Base-by-base conservation (phyloP, 2,888 invertebrate genomes). In the Pachycephus smyrnensis region DNA sequence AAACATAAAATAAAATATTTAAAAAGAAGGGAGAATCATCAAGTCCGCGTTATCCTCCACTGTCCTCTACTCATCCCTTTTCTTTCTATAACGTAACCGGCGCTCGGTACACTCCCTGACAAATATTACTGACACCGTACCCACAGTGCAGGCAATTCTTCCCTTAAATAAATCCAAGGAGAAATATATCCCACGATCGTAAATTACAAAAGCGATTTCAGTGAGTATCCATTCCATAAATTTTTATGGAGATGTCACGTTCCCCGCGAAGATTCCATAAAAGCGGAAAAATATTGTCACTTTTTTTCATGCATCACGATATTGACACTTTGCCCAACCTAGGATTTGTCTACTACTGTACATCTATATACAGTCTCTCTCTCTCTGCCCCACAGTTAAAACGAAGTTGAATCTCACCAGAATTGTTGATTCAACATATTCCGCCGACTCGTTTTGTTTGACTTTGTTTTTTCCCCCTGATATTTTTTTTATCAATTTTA, bases 61-160 rank as follows among this genome's bases (percentile, higher is more conserved):
- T 71, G 77, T 75, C 77, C 31, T 15, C 12, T 15, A 2, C 71
- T 71, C 71, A 31, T 1, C 71, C 71, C 73, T 73, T 73, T 37
- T 68, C 37, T 76, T 75, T 55, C 30, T 36, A 36, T 68, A 75
- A 73, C 69, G 69, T 73, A 71, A 73, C 77, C 55, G 55, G n/a
- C 36, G 30, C 68, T 33, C 12, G 68, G 74, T n/a, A 32, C 37
- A 30, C 79, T 74, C 74, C 77, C 73, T 69, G 81, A 82, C 80
- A 75, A 80, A 78, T 80, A 82, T 82, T 82, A 82, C 78, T 75
- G n/a, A 55, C 23, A 1, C 23, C 15, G 40, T 40, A 40, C 23
- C 9, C 23, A 55, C 55, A 9, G 2, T 55, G 55, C 55, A 23
- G 55, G 23, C 23, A 55, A 9, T 55, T 23, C 15, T 55, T 6